These are phyloP conservation scores for Euglossa dilemma DNA, from an alignment of 1,140 invertebrate species.

Conservation along the genomic window DNA sequence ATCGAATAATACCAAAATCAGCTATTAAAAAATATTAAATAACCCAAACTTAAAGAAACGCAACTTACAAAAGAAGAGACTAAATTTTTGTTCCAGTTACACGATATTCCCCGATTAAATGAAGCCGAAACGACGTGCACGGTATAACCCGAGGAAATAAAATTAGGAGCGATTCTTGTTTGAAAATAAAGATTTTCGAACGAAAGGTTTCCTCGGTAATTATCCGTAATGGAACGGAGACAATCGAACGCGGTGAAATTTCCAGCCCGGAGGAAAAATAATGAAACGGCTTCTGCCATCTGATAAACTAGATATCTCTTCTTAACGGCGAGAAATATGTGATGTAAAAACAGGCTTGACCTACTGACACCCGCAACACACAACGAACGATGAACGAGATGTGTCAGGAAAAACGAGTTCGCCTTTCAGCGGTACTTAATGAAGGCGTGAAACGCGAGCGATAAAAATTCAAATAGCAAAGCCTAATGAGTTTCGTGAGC, in stretches of 20 bases:
- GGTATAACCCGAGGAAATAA: too few species aligned
- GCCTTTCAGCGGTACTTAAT: constrained; percentile 37
- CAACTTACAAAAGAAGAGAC: too few species aligned
- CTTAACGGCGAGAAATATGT: neutral
- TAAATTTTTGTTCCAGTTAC: too few species aligned
- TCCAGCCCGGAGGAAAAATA: neutral
- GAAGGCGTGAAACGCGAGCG: constrained; percentile 25
- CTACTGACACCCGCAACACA: constrained; percentile 12
- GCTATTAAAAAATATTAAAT: too few species aligned
- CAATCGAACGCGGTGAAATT: neutral
- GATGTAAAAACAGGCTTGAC: constrained; percentile 19
- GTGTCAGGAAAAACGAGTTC: neutral
- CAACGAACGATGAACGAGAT: neutral
- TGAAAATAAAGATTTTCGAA: neutral
- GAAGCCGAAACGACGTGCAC: too few species aligned
- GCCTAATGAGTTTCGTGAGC: constrained; percentile 38
- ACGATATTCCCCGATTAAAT: too few species aligned
- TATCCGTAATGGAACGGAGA: neutral
- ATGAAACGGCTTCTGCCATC: too few species aligned
- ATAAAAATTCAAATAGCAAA: constrained; percentile 44
- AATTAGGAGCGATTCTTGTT: too few species aligned
- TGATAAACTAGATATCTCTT: neutral
- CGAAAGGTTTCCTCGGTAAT: neutral
- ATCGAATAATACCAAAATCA: too few species aligned
- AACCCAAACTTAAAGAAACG: too few species aligned